phyloP scores from a whole-genome alignment of 2,797 vertebrate genomes.

The Leptoclinus maculatus region DNA sequence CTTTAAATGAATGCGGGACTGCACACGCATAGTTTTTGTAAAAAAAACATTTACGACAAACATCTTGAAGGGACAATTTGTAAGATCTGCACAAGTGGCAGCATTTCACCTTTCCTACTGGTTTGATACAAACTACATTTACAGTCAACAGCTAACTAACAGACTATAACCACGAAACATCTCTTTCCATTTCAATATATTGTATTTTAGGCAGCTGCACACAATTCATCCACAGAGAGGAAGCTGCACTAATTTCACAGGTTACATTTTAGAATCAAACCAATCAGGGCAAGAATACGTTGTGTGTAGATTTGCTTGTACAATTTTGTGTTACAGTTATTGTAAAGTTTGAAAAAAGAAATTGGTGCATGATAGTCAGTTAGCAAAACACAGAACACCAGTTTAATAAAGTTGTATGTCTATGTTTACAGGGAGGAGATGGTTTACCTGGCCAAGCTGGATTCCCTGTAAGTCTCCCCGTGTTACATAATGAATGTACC shows the following conservation, averaged over 20 bases:
- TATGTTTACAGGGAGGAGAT: conserved; percentile 75
- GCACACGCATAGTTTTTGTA: neutral
- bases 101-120: neutral
- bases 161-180: neutral
- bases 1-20: neutral
- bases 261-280: neutral
- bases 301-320: neutral
- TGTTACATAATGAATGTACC: neutral
- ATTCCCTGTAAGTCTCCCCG: conserved; percentile 87
- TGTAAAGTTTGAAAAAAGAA: neutral
- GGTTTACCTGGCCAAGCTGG: conserved; percentile 86
- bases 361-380: neutral
- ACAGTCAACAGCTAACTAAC: neutral
- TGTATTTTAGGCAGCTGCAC: neutral
- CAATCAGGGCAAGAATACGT: neutral
- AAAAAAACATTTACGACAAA: too few species aligned
- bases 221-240: neutral
- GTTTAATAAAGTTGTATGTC: neutral
- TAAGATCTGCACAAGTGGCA: too few species aligned
- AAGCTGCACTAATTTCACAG: neutral
- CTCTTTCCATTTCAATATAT: neutral
- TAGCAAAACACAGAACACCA: neutral
- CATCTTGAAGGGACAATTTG: too few species aligned
- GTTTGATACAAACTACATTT: neutral
- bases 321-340: neutral